Evolutionary conservation across 2,888 invertebrate genomes (phyloP), one percentile per base, ranked within the genome.

Genomic region (Dascillus cervinus): DNA sequence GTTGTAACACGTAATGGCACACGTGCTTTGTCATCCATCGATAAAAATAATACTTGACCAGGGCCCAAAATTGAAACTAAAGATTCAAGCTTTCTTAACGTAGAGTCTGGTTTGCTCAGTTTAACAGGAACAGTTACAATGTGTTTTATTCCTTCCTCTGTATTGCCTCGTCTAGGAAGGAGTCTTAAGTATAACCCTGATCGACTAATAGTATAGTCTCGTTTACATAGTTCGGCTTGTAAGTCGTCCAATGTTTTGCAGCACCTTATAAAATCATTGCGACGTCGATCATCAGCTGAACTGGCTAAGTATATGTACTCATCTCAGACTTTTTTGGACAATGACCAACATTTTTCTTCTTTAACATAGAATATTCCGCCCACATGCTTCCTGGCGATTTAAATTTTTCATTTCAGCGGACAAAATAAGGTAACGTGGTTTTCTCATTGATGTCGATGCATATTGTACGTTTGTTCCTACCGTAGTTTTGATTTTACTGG

Each of bases 1-100:
- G 62, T 60, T 15, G 60, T 48, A 10, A 62, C 22, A 9, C 62
- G 58, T 20, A 63, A 43, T 3, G 60, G 54, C 3, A 63, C 54
- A 9, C 58, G 37, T 11, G 58, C 54, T 49, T 58, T 53, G 26
- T 57, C 53, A 45, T 58, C 56, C 37, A 53, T 47, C 29, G 51
- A 52, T 27, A 53, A 17, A 39, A 55, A 51, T 22, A 39, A 32
- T 11, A 45, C 26, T 26, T 32, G 21, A 5, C 22, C 22, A 10
- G 21, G 20, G 8, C 32, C 22, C 6, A 32, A 8, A 10, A 32
- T 22, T 37, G 36, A 43, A 25, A 23, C 36, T 26, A 9, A 37
- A 34, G 12, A 10, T 13, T 29, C 29, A 4, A 29, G 22, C 9
- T n/a, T 13, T 10, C 14, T 12, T 10, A 29, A 13, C 3, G 22